Conservation (phyloP, 2,888 invertebrate genomes). For the Pterostichus madidus region DNA sequence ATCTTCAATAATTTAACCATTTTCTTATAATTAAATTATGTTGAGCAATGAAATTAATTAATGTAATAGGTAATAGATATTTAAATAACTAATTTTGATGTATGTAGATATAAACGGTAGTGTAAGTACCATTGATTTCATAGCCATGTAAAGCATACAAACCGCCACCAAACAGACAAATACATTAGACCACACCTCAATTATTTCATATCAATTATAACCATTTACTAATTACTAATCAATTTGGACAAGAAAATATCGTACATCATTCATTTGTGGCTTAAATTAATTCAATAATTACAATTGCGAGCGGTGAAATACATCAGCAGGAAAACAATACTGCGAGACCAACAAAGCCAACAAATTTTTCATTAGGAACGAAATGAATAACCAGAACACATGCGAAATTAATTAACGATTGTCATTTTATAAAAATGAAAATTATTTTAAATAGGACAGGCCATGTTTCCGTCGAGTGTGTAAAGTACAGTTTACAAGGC, state of each 20-base stretch:
- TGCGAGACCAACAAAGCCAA: too few relatives aligned
- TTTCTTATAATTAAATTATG: too few relatives aligned
- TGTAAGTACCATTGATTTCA: slow-evolving; percentile 30
- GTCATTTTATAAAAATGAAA: slow-evolving; percentile 13
- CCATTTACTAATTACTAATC: slow-evolving; percentile 42
- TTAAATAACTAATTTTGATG: too few relatives aligned
- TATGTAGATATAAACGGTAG: not conserved
- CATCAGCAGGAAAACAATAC: too few relatives aligned
- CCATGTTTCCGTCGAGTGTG: slow-evolving; percentile 9
- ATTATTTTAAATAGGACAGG: not conserved
- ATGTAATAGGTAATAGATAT: too few relatives aligned
- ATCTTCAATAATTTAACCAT: too few relatives aligned
- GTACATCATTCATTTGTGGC: slow-evolving; percentile 7
- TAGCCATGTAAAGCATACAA: slow-evolving; percentile 3
- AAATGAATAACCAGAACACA: too few relatives aligned
- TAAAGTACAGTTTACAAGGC: slow-evolving; percentile 47
- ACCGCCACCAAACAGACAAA: slow-evolving; percentile 33
- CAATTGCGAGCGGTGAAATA: not conserved
- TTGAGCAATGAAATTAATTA: too few relatives aligned
- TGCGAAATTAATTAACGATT: slow-evolving; percentile 42
- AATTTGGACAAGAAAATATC: slow-evolving; percentile 42
- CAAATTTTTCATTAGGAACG: too few relatives aligned
- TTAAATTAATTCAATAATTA: slow-evolving; percentile 13
- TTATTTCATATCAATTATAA: slow-evolving; percentile 50
- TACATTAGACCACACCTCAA: slow-evolving; percentile 46